A percentile compares a stretch with the other conserved stretches of the same genome.
Conservation (phyloP, 2,797 vertebrate species). For the Ctenopoma kingsleyae region DNA sequence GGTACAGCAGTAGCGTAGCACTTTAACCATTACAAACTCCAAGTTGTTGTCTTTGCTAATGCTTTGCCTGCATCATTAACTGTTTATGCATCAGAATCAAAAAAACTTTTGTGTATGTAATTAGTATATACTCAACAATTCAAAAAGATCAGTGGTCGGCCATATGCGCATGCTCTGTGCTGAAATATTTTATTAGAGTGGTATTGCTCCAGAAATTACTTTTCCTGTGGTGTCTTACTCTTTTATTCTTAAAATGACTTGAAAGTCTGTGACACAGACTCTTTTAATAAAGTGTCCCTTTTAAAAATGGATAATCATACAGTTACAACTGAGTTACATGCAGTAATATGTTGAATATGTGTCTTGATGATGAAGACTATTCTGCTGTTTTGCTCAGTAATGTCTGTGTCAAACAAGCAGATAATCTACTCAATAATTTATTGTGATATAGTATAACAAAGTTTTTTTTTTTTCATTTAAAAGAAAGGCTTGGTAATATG, state of each 20-base stretch:
- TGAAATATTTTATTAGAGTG: conserved; percentile 33
- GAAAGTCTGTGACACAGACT: conserved; percentile 8
- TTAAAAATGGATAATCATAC: conserved; percentile 23
- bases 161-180: conserved; percentile 62
- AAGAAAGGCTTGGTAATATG: conserved; percentile 23
- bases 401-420: background rate
- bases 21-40: conserved; percentile 37
- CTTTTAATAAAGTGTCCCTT: conserved; percentile 8
- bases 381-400: conserved; percentile 14
- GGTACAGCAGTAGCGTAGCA: conserved; percentile 35
- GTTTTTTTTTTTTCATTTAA: conserved; percentile 10
- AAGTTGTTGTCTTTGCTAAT: conserved; percentile 29
- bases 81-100: conserved; percentile 6
- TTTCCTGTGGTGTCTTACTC: conserved; percentile 32
- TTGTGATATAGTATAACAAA: conserved; percentile 16
- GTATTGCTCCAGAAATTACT: conserved; percentile 26
- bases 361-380: conserved; percentile 13
- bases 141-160: conserved; percentile 13
- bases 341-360: background rate
- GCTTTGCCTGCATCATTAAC: conserved; percentile 22
- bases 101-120: background rate
- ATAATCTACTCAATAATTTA: conserved; percentile 7
- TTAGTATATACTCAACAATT: background rate
- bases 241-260: conserved; percentile 26
- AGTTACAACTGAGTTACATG: conserved; percentile 7